These are phyloP conservation scores for Triops cancriformis DNA, from an alignment of 1,140 invertebrate genomes.

Conservation along the genomic window DNA sequence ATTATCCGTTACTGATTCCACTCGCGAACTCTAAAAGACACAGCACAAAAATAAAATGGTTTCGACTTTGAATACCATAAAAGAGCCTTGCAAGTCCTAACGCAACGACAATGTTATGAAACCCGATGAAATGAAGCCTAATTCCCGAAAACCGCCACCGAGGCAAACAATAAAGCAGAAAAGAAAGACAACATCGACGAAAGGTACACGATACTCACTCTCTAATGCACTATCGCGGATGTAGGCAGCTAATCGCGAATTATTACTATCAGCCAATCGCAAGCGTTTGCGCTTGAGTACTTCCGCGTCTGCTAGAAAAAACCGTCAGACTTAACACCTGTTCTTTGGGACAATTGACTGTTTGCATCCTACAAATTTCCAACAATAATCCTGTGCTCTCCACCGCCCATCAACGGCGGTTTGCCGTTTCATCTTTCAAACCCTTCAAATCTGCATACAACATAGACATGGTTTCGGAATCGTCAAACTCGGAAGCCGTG, in stretches of 20 bases:
- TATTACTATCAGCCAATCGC: conserved; percentile 29
- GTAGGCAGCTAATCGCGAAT: conserved; percentile 24
- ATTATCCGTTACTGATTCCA: neutral
- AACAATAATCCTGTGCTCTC: neutral
- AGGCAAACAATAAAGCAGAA: neutral
- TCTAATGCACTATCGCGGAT: conserved; percentile 25
- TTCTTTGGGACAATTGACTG: too few species aligned
- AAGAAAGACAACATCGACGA: neutral
- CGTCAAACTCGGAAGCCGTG: conserved; percentile 74
- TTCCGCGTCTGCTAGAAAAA: conserved; percentile 28
- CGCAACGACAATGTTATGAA: neutral
- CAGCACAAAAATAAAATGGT: neutral
- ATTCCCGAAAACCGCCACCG: neutral
- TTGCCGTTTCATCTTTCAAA: neutral
- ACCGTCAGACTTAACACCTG: conserved; percentile 14
- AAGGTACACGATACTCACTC: conserved; percentile 21
- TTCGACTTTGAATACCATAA: neutral
- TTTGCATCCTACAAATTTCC: too few species aligned
- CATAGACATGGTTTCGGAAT: conserved; percentile 39
- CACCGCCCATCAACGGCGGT: neutral
- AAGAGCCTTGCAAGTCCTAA: neutral
- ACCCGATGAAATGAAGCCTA: neutral
- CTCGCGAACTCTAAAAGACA: neutral
- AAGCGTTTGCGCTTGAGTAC: conserved; percentile 31
- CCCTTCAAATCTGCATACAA: conserved; percentile 26